Base-by-base conservation (phyloP, 1,140 invertebrate genomes). In the Neuroterus valhalla region DNA sequence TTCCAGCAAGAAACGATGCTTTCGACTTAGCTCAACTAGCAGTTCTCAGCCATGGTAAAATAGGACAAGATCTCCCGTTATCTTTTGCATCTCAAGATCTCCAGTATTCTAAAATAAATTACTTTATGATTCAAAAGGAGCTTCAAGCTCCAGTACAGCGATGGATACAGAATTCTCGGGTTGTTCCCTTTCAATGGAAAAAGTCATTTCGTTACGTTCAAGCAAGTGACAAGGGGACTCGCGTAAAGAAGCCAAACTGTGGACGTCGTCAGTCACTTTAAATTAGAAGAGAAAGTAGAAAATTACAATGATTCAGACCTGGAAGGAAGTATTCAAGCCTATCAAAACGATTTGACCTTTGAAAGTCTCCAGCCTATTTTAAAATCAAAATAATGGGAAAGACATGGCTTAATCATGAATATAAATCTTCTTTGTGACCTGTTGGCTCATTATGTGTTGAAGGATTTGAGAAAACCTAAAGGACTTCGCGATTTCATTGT, bases 231-330 rank as follows among this genome's bases (percentile, higher is more conserved):
- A 17, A 68, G 75, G 21, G 79, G 52, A 10, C 66, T 86, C 12
- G 82, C 81, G 42, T 70, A 73, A 11, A 67, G 68, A 23, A 83
- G 83, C 5, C 84, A 86, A 68, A 23, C 80, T 15, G 70, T 86
- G 6, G 72, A 72, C 11, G 71, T 85, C 4, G 71, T 84, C 1
- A 76, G 70, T 4, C 66, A 79, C 3, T 81, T 78, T 66, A 77
- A 77, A 11, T 69, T 76, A 12, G 74, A 77, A 6, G 62, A 75
- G 23, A 71, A 72, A 38, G 15, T 71, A 31, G 31, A 66, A 1
- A 83, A 83, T 72, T 91, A 90, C 66, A 84, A 80, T 26, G 90
- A 92, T 80, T 79, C 91, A 43, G 68, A 2, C 21, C 0, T 71
- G 0, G 2, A 43, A n/a, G 70, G 73, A 70, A 70, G 26, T 10